These are phyloP conservation scores for Indri indri DNA, from an alignment of 2,113 vertebrate genomes.

Conservation along the genomic window DNA sequence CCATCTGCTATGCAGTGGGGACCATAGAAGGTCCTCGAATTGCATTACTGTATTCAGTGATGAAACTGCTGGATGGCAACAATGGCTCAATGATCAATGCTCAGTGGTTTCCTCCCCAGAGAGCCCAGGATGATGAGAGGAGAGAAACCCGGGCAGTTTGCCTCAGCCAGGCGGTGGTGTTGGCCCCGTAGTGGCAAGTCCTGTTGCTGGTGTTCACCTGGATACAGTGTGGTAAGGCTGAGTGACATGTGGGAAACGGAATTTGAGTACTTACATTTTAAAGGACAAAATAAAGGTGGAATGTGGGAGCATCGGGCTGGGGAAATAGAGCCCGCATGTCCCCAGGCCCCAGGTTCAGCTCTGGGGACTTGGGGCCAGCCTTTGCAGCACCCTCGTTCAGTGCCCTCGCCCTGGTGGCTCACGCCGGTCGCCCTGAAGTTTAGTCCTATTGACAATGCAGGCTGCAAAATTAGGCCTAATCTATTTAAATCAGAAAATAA, in stretches of 20 bases:
- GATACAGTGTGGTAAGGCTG: fast-evolving
- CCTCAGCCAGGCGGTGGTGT: fast-evolving
- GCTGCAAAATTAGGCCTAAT: neutral
- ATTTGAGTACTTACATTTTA: neutral
- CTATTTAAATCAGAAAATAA: slow-evolving; percentile 1
- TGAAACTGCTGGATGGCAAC: neutral
- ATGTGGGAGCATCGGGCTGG: neutral
- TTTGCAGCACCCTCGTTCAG: neutral
- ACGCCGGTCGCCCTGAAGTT: neutral
- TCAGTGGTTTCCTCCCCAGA: fast-evolving
- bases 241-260: fast-evolving
- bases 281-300: neutral
- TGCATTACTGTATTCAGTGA: neutral
- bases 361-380: neutral
- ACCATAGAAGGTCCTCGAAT: neutral
- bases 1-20: neutral
- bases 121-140: fast-evolving
- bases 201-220: too few species aligned
- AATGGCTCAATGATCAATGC: neutral
- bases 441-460: neutral
- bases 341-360: neutral
- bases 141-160: too few species aligned
- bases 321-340: neutral
- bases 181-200: fast-evolving
- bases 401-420: too few species aligned